Base-by-base conservation (phyloP, 2,113 vertebrate species). In the Rostratula benghalensis region DNA sequence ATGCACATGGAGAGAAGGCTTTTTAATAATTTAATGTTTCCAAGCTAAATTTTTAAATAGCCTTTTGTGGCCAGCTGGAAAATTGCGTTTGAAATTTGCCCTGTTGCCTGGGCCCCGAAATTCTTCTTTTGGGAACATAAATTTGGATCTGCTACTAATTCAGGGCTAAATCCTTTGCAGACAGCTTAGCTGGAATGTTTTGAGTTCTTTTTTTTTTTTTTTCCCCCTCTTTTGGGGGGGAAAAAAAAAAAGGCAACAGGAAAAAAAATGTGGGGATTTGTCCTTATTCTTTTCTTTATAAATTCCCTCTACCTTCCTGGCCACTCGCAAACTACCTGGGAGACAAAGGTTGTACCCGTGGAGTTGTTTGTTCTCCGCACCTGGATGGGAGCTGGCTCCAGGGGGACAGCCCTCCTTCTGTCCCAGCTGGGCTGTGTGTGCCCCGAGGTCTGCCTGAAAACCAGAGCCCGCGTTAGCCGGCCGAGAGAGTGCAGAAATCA, bases 1-100 rank as follows among this genome's bases (percentile, higher is more conserved):
- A 94, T 96, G 95, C 95, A 92, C 95, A 94, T 94, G 92, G 96
- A 97, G 96, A 95, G 97, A 96, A 97, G 94, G 93, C 88, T 96
- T 96, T 96, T 91, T 65, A 87, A 96, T 95, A 93, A 95, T 94
- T 93, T 18, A 93, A 86, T 39, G 56, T 94, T 95, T 94, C 92
- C 89, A 88, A 94, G 86, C 95, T 97, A 78, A 84, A 81, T 90
- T 95, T 93, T 87, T 89, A 63, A 94, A 95, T 70, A 94, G 92
- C 90, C 91, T 95, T 96, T 96, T 95, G 92, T 95, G 95, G 94
- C 95, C 94, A 94, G 92, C 94, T 95, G 94, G 93, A 94, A 94
- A 95, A 94, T 93, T 89, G 83, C 56, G 7, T 83, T 89, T 83
- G 65, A 91, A 94, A 91, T 93, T 82, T 77, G 73, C 88, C 92